phyloP scores from a whole-genome alignment of 2,888 invertebrate genomes.

The Limnephilus marmoratus region DNA sequence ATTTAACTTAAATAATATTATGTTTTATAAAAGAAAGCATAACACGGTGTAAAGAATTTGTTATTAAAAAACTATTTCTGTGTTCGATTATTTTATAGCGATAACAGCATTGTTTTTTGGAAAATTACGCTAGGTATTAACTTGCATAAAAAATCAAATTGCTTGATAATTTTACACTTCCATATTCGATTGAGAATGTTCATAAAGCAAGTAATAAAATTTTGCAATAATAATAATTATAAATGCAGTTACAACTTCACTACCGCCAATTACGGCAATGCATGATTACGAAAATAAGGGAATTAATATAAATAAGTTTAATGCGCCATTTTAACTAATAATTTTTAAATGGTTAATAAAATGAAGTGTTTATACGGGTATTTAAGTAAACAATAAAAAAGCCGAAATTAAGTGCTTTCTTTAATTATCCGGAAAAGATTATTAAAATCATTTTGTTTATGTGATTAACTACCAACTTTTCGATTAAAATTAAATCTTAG shows the following conservation, averaged over 20 bases:
- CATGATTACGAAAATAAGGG: not conserved
- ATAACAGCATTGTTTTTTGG: too few species aligned
- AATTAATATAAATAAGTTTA: too few species aligned
- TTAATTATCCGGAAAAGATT: too few species aligned
- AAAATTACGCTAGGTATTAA: too few species aligned
- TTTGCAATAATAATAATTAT: not conserved
- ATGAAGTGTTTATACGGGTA: too few species aligned
- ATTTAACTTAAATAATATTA: not conserved
- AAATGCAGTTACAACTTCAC: not conserved
- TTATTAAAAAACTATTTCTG: not conserved
- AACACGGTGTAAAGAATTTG: not conserved
- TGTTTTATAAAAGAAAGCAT: not conserved
- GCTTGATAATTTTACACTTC: not conserved
- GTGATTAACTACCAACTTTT: too few species aligned
- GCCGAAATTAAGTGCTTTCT: too few species aligned
- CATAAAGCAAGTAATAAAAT: not conserved
- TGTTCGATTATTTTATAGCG: not conserved
- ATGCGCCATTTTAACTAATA: too few species aligned
- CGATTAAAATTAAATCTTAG: too few species aligned
- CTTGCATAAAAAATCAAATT: not conserved
- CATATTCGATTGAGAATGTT: not conserved
- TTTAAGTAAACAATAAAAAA: too few species aligned
- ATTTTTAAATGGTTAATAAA: too few species aligned
- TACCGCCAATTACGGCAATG: not conserved
- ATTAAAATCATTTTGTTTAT: too few species aligned